A percentile compares a stretch with the other conserved stretches of the same genome.
These are phyloP conservation scores for Euspilapteryx auroguttella DNA, from an alignment of 2,888 invertebrate genomes.

Conservation along the genomic window DNA sequence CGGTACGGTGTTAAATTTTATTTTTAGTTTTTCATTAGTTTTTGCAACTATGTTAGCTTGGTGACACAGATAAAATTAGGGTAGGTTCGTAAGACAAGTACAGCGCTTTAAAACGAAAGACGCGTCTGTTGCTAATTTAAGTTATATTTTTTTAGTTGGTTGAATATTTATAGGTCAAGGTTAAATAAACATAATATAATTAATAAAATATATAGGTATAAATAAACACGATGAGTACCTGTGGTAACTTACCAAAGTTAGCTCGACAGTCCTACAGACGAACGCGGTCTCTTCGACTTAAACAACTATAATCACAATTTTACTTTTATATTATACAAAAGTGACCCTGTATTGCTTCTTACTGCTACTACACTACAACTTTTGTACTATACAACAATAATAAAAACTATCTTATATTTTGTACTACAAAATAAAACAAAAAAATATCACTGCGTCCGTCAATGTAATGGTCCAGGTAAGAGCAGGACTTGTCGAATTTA, in stretches of 20 bases:
- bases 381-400: constrained; percentile 54
- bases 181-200: no score
- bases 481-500: constrained; percentile 60
- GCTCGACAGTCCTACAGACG: constrained; percentile 33
- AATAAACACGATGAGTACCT: no score
- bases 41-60: no score
- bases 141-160: no score
- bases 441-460: constrained; percentile 20
- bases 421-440: constrained; percentile 26
- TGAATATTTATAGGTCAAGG: no score
- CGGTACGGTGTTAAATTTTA: constrained; percentile 8
- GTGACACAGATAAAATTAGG: no score
- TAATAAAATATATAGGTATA: no score
- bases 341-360: constrained; percentile 58
- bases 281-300: constrained; percentile 51
- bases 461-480: constrained; percentile 60
- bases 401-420: constrained; percentile 47
- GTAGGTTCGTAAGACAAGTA: no score
- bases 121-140: no score
- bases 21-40: no score
- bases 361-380: constrained; percentile 35
- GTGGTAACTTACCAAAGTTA: constrained; percentile 30
- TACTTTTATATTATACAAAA: constrained; percentile 61
- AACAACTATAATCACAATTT: constrained; percentile 60
- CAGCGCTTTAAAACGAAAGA: no score